Base-by-base conservation (phyloP, 2,797 vertebrate species). In the Phrynocephalus forsythii region DNA sequence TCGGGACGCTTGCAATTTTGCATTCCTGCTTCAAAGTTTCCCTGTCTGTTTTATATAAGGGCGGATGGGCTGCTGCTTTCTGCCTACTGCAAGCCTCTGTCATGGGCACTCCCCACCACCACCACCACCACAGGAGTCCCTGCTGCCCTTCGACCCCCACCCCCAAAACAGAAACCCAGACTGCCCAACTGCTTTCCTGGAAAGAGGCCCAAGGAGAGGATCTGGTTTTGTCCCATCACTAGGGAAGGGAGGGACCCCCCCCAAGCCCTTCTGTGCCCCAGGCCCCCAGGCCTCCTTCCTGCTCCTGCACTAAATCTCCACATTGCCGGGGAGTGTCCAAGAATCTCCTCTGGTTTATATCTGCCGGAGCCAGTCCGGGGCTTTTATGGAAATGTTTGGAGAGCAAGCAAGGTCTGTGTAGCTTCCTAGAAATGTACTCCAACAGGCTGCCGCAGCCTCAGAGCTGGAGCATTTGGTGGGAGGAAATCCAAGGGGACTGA, bases 321-420 rank as follows among this genome's bases (percentile, higher is more conserved):
- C 79, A 50, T 81, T 81, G 69, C 52, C 22, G 26, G 10, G 6
- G 3, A 5, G 15, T 48, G 76, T 5, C 56, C 20, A 20, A 2
- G n/a, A 24, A 24, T 50, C 84, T 56, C 4, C 24, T 38, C 24
- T 71, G 67, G 67, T 79, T 79, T 71, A 38, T 50, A 28, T 60
- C 76, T 28, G 15, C 6, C 1, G 26, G 30, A 68, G 50, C 11
- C 10, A 6, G 1, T 22, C 71, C 68, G 60, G 78, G 52, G 78
- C 85, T 86, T 73, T 80, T 86, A 80, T 80, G 85, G 85, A 15
- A 63, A 73, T 80, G 85, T 80, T 63, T 60, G 48, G 78, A 63
- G 67, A 60, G n/a, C 15, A 5, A 30, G 22, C 67, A 26, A 1
- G 22, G 75, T 7, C 9, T 22, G 44, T 11, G 60, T 10, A 0